Evolutionary conservation across 2,888 invertebrate species (phyloP).

Genomic region (Eupeodes luniger): DNA sequence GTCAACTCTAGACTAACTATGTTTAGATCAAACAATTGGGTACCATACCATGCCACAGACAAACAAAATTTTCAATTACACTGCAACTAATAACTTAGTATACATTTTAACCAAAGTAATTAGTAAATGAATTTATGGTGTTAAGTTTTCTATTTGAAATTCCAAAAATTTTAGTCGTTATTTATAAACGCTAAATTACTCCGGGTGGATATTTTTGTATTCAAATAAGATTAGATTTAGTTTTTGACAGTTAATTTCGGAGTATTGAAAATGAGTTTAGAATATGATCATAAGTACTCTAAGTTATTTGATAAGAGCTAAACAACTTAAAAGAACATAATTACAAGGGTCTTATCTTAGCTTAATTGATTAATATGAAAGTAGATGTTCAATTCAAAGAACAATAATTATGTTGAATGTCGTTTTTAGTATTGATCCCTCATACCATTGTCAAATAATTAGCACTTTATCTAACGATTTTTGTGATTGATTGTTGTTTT

Average conservation of each 20-base stretch:
- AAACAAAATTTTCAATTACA: conserved; percentile 20
- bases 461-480: no score
- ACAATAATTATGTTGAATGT: no score
- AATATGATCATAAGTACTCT: not conserved
- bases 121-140: conserved; percentile 27
- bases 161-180: conserved; percentile 2
- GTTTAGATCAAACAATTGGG: not conserved
- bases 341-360: no score
- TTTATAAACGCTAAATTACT: conserved; percentile 19
- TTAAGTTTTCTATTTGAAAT: conserved; percentile 9
- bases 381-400: no score
- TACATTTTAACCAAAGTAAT: conserved; percentile 44
- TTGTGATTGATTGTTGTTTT: no score
- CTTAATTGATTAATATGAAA: no score
- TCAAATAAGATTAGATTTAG: not conserved
- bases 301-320: not conserved
- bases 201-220: not conserved
- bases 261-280: not conserved
- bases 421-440: no score
- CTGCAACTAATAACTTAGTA: conserved; percentile 1
- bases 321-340: no score
- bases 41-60: not conserved
- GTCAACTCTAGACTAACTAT: not conserved
- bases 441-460: no score
- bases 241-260: conserved; percentile 2